A percentile compares a stretch with the other conserved stretches of the same genome.
These are phyloP conservation scores for Petrocephalus zakoni DNA, from an alignment of 2,113 vertebrate genomes.

Conservation along the genomic window DNA sequence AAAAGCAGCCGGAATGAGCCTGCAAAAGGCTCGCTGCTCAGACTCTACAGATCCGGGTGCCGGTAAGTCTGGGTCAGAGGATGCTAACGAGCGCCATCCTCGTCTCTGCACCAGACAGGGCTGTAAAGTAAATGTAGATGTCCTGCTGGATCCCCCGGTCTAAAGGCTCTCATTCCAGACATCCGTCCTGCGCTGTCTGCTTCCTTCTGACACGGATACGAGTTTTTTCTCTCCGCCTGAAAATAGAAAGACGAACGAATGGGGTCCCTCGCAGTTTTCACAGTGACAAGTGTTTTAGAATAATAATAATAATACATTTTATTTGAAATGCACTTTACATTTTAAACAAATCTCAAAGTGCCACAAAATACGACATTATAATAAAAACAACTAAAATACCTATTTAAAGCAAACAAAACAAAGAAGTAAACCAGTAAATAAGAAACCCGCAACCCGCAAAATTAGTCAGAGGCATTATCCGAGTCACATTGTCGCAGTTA, in stretches of 20 bases:
- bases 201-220: background rate
- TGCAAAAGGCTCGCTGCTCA: background rate
- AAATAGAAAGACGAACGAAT: background rate
- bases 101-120: background rate
- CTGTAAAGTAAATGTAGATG: background rate
- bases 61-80: background rate
- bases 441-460: no score
- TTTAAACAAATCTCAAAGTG: no score
- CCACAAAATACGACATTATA: no score
- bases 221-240: background rate
- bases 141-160: background rate
- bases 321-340: no score
- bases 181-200: background rate
- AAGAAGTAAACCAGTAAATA: no score
- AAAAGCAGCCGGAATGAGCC: background rate
- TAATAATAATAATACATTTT: no score
- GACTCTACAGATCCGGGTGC: background rate
- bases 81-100: background rate
- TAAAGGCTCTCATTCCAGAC: background rate
- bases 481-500: background rate
- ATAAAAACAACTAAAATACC: no score
- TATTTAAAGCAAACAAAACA: no score
- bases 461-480: background rate
- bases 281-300: background rate
- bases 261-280: background rate